Evolutionary conservation across 2,797 vertebrate species (phyloP), one percentile per base, ranked within the genome.

Genomic region (Channallabes apus): DNA sequence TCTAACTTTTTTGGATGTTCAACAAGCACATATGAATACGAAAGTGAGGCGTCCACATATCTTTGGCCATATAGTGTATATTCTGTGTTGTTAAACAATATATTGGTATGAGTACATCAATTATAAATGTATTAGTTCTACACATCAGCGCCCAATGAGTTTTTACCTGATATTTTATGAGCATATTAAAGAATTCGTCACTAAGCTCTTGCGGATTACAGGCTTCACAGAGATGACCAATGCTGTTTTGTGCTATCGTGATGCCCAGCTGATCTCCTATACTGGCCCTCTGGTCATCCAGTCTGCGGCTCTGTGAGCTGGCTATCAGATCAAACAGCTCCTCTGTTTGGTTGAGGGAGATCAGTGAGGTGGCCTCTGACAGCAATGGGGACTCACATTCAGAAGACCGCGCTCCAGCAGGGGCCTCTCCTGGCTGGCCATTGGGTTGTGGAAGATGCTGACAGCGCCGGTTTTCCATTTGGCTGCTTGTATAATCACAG

Each of bases 181-280:
- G 94, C 97, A 97, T 98, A 94, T 96, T 96, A 94, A 98, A 98
- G 91, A 99, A 98, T 76, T 97, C 97, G 0, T 97, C 96, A 1
- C 94, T 94, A 0, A 96, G 95, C 75, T 94, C 94, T 84, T 92
- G 93, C 32, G 93, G 73, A 0, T 95, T 86, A 81, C 89, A 90
- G 38, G 86, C 86, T 64, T 94, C 92, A 0, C 94, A 92, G 82
- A 96, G 93, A 90, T 96, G 96, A 12, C 95, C 94, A 90, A 95
- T 90, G 86, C 96, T 97, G 92, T 95, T 96, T 82, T 94, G 96
- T 0, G 95, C 96, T 85, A 96, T 93, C 8, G 95, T 88, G 18
- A 97, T 93, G 27, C 97, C 96, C 0, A 97, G 96, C 64, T 97
- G 91, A 88, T 95, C 95, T 78, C 96, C 96, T 85, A 97, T 90